Conservation (phyloP, 2,113 vertebrate species). For the Notothenia rossii region DNA sequence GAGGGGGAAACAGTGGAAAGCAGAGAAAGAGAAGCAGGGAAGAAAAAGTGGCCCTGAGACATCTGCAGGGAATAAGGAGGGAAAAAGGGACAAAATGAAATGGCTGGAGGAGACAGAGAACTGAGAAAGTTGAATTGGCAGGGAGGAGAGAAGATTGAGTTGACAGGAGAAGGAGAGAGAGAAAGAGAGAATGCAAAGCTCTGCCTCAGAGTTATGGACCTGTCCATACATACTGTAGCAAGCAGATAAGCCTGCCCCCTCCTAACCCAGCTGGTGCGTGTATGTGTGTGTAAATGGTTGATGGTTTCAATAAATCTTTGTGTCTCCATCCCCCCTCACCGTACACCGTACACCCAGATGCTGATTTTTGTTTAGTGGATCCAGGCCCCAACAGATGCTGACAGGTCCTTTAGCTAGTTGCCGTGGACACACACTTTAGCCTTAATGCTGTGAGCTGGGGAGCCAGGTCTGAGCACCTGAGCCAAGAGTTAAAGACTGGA, state of each 20-base stretch:
- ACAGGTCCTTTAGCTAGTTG: constrained; percentile 32
- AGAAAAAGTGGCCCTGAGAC: constrained; percentile 48
- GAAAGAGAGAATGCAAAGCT: constrained; percentile 24
- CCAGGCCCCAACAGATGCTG: constrained; percentile 7
- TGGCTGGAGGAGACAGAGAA: constrained; percentile 17
- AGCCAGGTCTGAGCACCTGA: constrained; percentile 51
- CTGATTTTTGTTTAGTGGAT: constrained; percentile 26
- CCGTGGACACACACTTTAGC: constrained; percentile 32
- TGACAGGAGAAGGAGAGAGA: constrained; percentile 27
- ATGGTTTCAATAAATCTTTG: constrained; percentile 43
- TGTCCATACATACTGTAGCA: constrained; percentile 51
- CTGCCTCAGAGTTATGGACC: constrained; percentile 45
- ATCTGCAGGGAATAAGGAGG: constrained; percentile 41
- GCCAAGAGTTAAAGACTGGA: constrained; percentile 58
- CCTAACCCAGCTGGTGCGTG: constrained; percentile 3
- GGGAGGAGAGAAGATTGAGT: constrained; percentile 39
- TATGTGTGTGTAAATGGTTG: constrained; percentile 34
- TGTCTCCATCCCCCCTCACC: not conserved
- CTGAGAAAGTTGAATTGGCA: constrained; percentile 29
- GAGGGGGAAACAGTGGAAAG: constrained; percentile 34
- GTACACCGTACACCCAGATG: constrained; percentile 1
- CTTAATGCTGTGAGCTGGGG: constrained; percentile 35
- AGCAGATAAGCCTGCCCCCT: constrained; percentile 46
- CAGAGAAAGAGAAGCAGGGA: constrained; percentile 20
- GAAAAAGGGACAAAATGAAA: constrained; percentile 33